Percentiles rank a stretch among this genome's conserved stretches.
Evolutionary conservation across 2,888 invertebrate species (phyloP).

Genomic region (Nezara viridula): DNA sequence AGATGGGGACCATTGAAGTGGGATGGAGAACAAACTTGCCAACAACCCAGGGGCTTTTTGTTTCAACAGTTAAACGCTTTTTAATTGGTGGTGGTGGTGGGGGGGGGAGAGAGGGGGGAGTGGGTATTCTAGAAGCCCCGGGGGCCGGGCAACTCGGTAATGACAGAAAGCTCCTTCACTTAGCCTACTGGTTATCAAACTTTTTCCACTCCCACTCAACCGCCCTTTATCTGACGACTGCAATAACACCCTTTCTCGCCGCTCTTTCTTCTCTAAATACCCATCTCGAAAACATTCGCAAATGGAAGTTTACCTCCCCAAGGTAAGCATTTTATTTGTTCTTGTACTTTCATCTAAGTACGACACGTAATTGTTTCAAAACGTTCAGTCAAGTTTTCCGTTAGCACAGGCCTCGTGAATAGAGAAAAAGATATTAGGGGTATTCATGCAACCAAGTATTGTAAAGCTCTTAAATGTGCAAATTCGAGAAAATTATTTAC

Average conservation of each 20-base stretch:
- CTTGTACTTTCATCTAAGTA: neutral
- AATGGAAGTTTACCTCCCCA: constrained; percentile 18
- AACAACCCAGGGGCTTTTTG: constrained; percentile 59
- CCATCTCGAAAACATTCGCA: constrained; percentile 45
- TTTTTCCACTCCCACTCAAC: constrained; percentile 45
- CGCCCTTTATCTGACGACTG: constrained; percentile 40
- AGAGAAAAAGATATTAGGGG: neutral
- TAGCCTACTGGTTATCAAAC: constrained; percentile 53
- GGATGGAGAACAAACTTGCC: constrained; percentile 52
- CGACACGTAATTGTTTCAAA: neutral
- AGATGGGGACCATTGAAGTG: constrained; percentile 37
- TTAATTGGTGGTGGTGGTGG: constrained; percentile 48
- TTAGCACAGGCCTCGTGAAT: neutral
- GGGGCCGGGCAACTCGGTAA: constrained; percentile 51
- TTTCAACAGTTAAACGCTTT: constrained; percentile 60
- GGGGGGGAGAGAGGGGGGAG: neutral
- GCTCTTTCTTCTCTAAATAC: constrained; percentile 34
- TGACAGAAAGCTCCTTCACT: constrained; percentile 55
- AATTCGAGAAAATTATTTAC: too few species aligned
- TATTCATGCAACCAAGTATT: too few species aligned
- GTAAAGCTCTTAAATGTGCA: too few species aligned
- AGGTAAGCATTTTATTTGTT: constrained; percentile 30
- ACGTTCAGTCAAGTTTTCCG: neutral
- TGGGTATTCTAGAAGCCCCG: neutral
- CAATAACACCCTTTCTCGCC: constrained; percentile 38